phyloP scores from a whole-genome alignment of 2,113 vertebrate genomes.

The Phrynocephalus versicolor region DNA sequence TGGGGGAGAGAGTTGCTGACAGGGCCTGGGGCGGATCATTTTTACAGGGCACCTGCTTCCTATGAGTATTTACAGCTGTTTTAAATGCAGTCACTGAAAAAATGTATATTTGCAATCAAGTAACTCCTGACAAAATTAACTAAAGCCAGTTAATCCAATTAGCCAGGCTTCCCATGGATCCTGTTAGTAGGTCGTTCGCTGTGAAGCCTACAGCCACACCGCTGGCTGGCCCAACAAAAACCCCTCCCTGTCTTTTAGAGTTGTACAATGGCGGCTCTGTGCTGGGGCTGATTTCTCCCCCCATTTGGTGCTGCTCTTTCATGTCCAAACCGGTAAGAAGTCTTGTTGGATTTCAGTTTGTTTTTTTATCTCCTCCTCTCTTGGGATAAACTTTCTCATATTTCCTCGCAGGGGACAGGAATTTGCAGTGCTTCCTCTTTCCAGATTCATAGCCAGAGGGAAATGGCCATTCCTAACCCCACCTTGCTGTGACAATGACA shows the following conservation, averaged over 20 bases:
- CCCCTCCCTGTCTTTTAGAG: background rate
- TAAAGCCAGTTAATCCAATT: too few relatives aligned
- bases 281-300: background rate
- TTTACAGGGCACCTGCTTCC: background rate
- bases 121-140: background rate
- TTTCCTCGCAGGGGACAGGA: background rate
- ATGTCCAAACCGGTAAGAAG: background rate
- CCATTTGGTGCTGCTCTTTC: background rate
- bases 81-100: background rate
- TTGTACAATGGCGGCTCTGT: background rate
- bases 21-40: background rate
- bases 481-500: background rate
- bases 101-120: background rate
- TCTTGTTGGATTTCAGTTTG: background rate
- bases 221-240: too few relatives aligned
- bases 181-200: background rate
- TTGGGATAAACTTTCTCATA: background rate
- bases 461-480: background rate
- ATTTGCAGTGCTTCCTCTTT: background rate
- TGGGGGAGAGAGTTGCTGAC: background rate
- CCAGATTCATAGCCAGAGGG: background rate
- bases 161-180: background rate
- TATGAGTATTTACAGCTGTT: background rate
- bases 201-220: background rate
- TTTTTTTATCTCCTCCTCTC: background rate